Evolutionary conservation across 2,113 vertebrate species (phyloP).

Genomic region (Lichenostomus cassidix): DNA sequence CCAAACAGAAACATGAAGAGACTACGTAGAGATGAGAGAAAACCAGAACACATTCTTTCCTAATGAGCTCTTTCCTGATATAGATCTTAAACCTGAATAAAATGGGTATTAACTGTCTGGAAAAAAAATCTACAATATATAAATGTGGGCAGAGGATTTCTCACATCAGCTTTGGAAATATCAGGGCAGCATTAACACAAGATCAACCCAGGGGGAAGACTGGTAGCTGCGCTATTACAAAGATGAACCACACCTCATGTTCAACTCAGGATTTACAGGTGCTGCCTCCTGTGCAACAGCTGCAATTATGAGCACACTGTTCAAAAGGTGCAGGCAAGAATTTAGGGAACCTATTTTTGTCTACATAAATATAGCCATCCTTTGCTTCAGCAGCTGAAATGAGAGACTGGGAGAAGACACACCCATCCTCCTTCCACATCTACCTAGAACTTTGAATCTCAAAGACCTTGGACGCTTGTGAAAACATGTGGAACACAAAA

Average conservation of each 20-base stretch:
- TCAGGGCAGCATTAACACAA: background rate
- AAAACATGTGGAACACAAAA: background rate
- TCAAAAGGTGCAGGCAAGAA: background rate
- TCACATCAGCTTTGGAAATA: background rate
- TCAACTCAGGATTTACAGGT: background rate
- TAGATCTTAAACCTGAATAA: background rate
- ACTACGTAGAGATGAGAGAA: background rate
- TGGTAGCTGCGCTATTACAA: background rate
- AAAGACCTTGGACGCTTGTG: background rate
- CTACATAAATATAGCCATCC: background rate
- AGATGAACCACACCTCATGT: background rate
- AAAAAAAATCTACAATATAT: background rate
- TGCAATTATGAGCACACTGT: background rate
- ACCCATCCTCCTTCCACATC: background rate
- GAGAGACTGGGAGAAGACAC: background rate
- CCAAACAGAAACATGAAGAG: conserved; percentile 39
- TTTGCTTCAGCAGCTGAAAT: background rate
- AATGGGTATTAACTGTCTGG: background rate
- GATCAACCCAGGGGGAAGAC: background rate
- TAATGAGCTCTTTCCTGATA: background rate
- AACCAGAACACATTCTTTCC: background rate
- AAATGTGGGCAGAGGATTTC: background rate
- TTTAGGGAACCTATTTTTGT: background rate
- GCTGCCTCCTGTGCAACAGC: background rate
- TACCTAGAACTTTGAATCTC: background rate